These are phyloP conservation scores for Hydrolagus affinis DNA, from an alignment of 2,113 vertebrate species.

Conservation along the genomic window DNA sequence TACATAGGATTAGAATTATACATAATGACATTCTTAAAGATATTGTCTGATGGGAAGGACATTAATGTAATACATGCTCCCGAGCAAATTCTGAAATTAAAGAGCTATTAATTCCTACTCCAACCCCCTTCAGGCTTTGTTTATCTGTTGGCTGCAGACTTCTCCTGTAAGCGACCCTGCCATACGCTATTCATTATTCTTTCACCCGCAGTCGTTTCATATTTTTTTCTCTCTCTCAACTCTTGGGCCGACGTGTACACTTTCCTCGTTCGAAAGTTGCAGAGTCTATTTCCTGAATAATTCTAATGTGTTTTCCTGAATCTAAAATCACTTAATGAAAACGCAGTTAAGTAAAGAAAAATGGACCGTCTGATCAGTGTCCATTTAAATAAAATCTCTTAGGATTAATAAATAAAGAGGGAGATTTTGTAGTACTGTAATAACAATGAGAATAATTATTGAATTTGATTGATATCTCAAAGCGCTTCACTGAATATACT, in stretches of 20 bases:
- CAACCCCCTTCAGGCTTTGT: neutral
- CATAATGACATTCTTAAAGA: neutral
- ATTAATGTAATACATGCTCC: neutral
- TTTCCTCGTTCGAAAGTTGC: neutral
- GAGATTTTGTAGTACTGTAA: no score
- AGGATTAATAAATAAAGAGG: no score
- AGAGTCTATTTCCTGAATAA: neutral
- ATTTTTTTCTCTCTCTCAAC: neutral
- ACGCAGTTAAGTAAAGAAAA: no score
- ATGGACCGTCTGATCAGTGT: no score
- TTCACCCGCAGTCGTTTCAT: neutral
- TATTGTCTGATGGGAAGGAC: neutral
- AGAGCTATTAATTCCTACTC: neutral
- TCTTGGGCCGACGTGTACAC: neutral
- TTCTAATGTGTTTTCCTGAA: no score
- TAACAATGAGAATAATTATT: no score
- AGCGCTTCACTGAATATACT: no score
- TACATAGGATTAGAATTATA: neutral
- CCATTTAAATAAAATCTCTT: no score
- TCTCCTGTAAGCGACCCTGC: neutral
- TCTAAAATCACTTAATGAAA: no score
- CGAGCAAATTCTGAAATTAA: neutral
- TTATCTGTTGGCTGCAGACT: neutral
- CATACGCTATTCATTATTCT: neutral
- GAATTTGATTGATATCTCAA: no score